A percentile compares a stretch with the other conserved stretches of the same genome.
Conservation (phyloP, 53 echinoderm and acorn worm species). For the Apostichopus leukothele region DNA sequence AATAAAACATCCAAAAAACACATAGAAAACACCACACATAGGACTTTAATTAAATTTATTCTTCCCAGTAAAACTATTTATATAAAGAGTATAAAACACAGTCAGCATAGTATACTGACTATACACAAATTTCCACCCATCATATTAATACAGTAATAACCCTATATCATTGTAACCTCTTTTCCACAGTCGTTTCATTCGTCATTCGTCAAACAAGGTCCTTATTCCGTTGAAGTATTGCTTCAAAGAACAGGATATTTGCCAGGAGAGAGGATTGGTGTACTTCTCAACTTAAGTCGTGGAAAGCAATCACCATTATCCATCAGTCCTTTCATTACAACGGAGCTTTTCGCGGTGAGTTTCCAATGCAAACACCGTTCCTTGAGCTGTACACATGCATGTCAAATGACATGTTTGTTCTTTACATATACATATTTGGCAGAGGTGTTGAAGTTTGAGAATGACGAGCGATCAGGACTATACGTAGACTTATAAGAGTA, state of each 20-base stretch:
- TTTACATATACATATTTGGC: too few relatives aligned
- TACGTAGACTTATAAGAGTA: too few relatives aligned
- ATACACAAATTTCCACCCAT: too few relatives aligned
- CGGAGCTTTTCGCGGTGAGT: constrained; percentile 30
- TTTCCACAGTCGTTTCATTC: constrained; percentile 17
- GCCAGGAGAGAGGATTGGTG: constrained; percentile 8
- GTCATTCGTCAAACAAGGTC: constrained; percentile 3
- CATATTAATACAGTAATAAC: too few relatives aligned
- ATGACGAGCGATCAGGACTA: too few relatives aligned
- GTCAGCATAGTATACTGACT: background rate
- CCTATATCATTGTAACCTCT: background rate
- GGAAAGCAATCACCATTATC: constrained; percentile 23
- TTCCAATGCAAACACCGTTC: background rate
- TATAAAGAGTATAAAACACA: background rate
- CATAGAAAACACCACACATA: too few relatives aligned
- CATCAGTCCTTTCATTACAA: constrained; percentile 39
- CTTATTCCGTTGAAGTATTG: constrained; percentile 15
- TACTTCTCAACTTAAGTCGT: background rate
- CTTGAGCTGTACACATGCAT: too few relatives aligned
- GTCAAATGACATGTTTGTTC: too few relatives aligned
- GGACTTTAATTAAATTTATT: too few relatives aligned
- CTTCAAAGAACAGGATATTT: constrained; percentile 25
- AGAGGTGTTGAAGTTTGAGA: too few relatives aligned
- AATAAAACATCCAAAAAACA: too few relatives aligned
- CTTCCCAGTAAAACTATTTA: too few relatives aligned